Evolutionary conservation across 2,888 invertebrate species (phyloP).

Genomic region (Ophion ventricosus): DNA sequence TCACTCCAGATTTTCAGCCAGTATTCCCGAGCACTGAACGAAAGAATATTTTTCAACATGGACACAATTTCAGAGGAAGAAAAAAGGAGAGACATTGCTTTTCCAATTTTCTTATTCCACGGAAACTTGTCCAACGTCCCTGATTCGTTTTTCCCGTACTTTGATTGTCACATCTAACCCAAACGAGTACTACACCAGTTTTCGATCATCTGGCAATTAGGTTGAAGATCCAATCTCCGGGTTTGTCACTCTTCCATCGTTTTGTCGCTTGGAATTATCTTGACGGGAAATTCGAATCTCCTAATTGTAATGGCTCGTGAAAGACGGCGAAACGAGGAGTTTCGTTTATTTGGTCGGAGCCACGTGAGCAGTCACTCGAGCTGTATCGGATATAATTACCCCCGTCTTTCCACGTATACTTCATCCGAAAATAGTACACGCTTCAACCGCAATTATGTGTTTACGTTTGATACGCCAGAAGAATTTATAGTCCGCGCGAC

Average conservation of each 20-base stretch:
- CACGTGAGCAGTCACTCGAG: constrained; percentile 17
- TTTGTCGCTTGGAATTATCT: constrained; percentile 25
- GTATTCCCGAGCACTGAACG: too few relatives aligned
- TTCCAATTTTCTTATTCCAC: too few relatives aligned
- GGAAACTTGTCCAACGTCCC: too few relatives aligned
- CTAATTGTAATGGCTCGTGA: constrained; percentile 46
- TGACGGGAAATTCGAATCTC: constrained; percentile 48
- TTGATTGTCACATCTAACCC: neutral
- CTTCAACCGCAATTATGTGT: neutral
- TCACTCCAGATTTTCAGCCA: too few relatives aligned
- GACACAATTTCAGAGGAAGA: too few relatives aligned
- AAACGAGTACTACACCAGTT: neutral
- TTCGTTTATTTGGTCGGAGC: constrained; percentile 1
- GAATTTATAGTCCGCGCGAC: too few relatives aligned
- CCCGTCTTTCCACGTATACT: neutral
- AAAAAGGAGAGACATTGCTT: too few relatives aligned
- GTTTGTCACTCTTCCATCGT: constrained; percentile 18
- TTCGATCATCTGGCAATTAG: constrained; percentile 44
- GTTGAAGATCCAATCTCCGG: constrained; percentile 62
- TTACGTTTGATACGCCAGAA: too few relatives aligned
- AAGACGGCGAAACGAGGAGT: neutral
- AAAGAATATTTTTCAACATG: too few relatives aligned
- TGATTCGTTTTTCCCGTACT: too few relatives aligned
- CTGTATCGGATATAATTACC: constrained; percentile 16
- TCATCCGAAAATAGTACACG: constrained; percentile 11